Percentiles rank a stretch among this genome's conserved stretches.
phyloP scores from a whole-genome alignment of 2,113 vertebrate species.

The Scolopax mira region DNA sequence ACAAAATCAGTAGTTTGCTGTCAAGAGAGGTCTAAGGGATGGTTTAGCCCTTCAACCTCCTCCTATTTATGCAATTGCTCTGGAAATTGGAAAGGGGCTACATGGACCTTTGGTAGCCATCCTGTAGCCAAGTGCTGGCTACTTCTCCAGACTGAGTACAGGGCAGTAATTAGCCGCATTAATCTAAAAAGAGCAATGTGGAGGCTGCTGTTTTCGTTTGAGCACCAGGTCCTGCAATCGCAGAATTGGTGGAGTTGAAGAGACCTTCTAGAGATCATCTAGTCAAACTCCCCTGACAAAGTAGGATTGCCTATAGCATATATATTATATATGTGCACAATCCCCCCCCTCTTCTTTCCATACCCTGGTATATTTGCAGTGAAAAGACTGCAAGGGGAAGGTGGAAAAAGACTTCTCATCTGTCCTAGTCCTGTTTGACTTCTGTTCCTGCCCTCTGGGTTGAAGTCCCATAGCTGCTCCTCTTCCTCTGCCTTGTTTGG shows the following conservation, averaged over 20 bases:
- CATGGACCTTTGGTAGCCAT: background rate
- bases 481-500: background rate
- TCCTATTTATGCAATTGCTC: background rate
- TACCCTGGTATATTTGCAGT: background rate
- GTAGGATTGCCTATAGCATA: no score
- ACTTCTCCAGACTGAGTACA: rapidly evolving
- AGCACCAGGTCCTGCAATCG: background rate
- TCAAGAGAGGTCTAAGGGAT: background rate
- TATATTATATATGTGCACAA: no score
- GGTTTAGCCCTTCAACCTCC: background rate
- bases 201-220: background rate
- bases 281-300: no score
- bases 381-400: background rate
- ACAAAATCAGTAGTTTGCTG: rapidly evolving
- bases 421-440: background rate
- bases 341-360: background rate
- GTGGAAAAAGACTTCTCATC: background rate
- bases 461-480: background rate
- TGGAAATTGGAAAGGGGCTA: background rate
- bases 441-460: background rate
- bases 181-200: background rate
- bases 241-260: no score
- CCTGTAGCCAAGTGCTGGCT: background rate
- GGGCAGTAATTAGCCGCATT: background rate
- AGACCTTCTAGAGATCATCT: no score